Percentiles rank a stretch among this genome's conserved stretches.
Conservation (phyloP, 2,113 vertebrate genomes). For the Ctenodactylus gundi region DNA sequence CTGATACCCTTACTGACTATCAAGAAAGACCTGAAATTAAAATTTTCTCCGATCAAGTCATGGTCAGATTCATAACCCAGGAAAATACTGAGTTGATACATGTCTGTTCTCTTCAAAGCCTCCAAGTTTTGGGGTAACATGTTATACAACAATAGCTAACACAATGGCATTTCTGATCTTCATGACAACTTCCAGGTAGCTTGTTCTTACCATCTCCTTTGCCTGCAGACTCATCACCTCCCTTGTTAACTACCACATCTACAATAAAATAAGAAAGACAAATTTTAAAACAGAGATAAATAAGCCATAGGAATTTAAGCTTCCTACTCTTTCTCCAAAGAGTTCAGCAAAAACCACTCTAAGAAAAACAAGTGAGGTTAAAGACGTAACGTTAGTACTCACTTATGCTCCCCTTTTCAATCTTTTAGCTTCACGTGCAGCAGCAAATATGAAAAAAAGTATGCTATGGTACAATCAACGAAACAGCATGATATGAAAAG, state of each 20-base stretch:
- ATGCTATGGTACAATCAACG: background rate
- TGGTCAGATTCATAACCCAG: background rate
- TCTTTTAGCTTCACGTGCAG: background rate
- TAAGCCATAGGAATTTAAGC: background rate
- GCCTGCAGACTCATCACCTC: slow-evolving; percentile 78
- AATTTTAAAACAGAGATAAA: slow-evolving; percentile 30
- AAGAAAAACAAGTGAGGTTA: background rate
- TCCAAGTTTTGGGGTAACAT: background rate
- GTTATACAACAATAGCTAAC: background rate
- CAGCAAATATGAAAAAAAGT: background rate
- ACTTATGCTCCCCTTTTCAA: background rate
- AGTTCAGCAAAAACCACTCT: background rate
- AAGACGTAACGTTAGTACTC: background rate
- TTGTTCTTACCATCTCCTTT: slow-evolving; percentile 87
- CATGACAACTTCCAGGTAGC: slow-evolving; percentile 41
- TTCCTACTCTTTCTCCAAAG: slow-evolving; percentile 14
- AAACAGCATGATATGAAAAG: background rate
- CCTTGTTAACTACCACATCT: slow-evolving; percentile 84
- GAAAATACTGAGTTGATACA: background rate
- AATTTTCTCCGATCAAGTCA: background rate
- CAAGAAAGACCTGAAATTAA: background rate
- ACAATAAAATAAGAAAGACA: slow-evolving; percentile 54
- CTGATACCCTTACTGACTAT: background rate
- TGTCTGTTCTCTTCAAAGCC: background rate
- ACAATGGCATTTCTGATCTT: background rate